Evolutionary conservation across 2,113 vertebrate genomes (phyloP).

Genomic region (Abramis brama): DNA sequence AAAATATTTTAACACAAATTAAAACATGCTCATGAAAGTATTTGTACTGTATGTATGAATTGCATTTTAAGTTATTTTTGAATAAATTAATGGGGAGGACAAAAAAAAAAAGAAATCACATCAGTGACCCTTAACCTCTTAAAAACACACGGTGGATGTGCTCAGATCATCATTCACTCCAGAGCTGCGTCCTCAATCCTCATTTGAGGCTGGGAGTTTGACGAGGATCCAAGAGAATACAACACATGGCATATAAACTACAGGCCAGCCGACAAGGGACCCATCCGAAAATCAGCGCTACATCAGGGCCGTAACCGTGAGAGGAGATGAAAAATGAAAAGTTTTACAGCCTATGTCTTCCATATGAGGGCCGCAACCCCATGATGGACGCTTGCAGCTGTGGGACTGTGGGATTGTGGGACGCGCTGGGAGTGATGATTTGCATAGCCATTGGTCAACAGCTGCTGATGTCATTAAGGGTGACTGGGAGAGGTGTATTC

Average conservation of each 20-base stretch:
- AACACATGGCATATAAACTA: conserved; percentile 57
- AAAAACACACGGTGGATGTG: background rate
- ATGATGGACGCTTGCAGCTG: conserved; percentile 46
- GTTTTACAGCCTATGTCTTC: conserved; percentile 69
- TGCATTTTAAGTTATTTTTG: background rate
- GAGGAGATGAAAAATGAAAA: conserved; percentile 71
- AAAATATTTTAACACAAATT: background rate
- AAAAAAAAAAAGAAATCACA: too few species aligned
- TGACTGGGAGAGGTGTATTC: background rate
- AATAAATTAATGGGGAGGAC: background rate
- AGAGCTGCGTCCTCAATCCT: background rate
- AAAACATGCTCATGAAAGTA: background rate
- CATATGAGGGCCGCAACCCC: conserved; percentile 57
- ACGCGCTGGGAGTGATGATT: conserved; percentile 34
- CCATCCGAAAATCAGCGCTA: conserved; percentile 60
- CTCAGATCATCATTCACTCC: conserved; percentile 19
- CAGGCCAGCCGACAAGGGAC: conserved; percentile 43
- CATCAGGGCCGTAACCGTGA: conserved; percentile 62
- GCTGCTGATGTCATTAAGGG: conserved; percentile 46
- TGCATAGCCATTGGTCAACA: conserved; percentile 46
- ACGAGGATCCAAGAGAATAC: conserved; percentile 54
- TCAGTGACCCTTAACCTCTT: conserved; percentile 19
- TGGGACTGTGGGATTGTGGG: conserved; percentile 18
- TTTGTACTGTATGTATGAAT: background rate
- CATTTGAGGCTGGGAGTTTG: conserved; percentile 36